Evolutionary conservation across 2,113 vertebrate species (phyloP).

Genomic region (Caranx ignobilis): DNA sequence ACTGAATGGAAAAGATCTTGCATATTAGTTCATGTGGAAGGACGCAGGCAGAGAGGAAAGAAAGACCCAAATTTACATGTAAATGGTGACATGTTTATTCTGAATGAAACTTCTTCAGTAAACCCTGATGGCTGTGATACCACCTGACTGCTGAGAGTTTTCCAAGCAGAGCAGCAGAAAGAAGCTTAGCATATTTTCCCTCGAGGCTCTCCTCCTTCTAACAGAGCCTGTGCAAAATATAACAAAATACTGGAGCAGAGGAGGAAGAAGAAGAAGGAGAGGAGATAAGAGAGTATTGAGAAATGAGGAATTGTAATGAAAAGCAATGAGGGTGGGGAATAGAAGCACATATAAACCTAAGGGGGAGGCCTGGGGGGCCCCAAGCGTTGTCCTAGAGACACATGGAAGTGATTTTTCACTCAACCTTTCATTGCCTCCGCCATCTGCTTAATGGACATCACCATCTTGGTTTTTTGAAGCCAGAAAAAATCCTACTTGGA

Average conservation of each 20-base stretch:
- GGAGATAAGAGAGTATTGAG: slow-evolving; percentile 41
- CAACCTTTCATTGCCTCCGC: slow-evolving; percentile 23
- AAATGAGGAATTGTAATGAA: slow-evolving; percentile 54
- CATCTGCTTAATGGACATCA: slow-evolving; percentile 36
- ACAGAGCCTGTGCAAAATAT: slow-evolving; percentile 33
- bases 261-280: slow-evolving; percentile 26
- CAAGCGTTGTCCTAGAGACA: slow-evolving; percentile 36
- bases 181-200: slow-evolving; percentile 64
- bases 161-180: slow-evolving; percentile 29
- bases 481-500: no score
- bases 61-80: background rate
- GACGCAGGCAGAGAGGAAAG: background rate
- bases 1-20: background rate
- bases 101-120: background rate
- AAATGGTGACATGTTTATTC: background rate
- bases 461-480: background rate
- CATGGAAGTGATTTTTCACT: slow-evolving; percentile 37
- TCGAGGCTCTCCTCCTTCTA: slow-evolving; percentile 35
- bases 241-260: slow-evolving; percentile 43
- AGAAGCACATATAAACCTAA: slow-evolving; percentile 38
- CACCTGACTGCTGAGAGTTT: slow-evolving; percentile 20
- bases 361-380: slow-evolving; percentile 29
- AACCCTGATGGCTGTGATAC: slow-evolving; percentile 13
- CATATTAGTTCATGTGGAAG: background rate
- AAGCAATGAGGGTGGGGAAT: slow-evolving; percentile 18